Base-by-base conservation (phyloP, 2,113 vertebrate species). In the Panthera leo region DNA sequence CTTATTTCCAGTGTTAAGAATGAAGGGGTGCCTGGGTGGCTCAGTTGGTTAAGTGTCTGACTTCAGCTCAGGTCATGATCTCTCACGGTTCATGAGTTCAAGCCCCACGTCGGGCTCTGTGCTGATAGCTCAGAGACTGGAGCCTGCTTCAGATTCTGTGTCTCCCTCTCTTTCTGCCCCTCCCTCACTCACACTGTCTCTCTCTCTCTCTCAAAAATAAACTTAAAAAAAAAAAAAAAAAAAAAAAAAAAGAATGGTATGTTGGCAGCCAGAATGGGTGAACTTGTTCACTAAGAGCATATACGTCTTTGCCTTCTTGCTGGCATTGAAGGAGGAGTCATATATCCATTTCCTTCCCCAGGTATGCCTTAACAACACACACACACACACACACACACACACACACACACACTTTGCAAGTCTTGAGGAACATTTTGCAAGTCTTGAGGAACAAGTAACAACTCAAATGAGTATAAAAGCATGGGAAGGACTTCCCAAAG, bases 331-430 rank as follows among this genome's bases (percentile, higher is more conserved):
- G 12, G 19, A 68, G 34, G 53, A 73, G 48, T 27, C 8, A 5
- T 34, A n/a, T 5, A 79, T 14, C 15, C 25, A 61, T 21, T 53
- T 63, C 16, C 48, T 88, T 36, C 29, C 39, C 58, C 73, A 55
- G 70, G 34, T 68, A 11, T 39, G 5, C 21, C 65, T 85, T 76
- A 68, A 53, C 25, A 84, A 34, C 3, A 39, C 4, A 31, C 12
- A 8, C 2, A 39, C 4, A 36, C 11, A 11, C 1, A 51, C 5
- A 36, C 13, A 10, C 2, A 48, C 4, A n/a, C 13, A 9, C 5
- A n/a, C 13, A 10, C 3, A 48, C 4, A 34, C 11, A 7, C n/a
- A 71, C 2, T 45, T 45, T 45, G 42, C 42, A 45, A 45, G 42
- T 45, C 42, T 45, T 45, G 42, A 45, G 42, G 42, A 45, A 45